Conservation (phyloP, 2,797 vertebrate species). For the Halcyon smyrnensis region DNA sequence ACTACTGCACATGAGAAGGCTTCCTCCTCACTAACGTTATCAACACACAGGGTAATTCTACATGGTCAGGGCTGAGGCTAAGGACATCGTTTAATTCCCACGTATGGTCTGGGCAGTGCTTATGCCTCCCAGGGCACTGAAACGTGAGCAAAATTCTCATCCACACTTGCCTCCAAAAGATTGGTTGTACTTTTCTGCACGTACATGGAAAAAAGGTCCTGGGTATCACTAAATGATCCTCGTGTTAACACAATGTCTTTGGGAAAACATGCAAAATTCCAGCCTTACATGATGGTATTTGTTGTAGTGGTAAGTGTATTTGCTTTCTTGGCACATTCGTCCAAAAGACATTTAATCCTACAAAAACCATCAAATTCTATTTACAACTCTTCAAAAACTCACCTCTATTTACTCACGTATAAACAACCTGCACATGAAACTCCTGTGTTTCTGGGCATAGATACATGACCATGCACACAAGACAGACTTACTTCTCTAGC, state of each 20-base stretch:
- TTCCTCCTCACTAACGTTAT: not conserved
- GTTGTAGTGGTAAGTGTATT: not conserved
- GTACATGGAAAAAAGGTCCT: not conserved
- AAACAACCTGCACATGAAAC: not conserved
- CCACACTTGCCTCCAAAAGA: not conserved
- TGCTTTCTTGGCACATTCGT: not conserved
- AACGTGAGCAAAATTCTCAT: not conserved
- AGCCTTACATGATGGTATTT: not conserved
- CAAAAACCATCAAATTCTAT: not conserved
- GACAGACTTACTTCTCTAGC: not conserved
- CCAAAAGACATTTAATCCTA: not conserved
- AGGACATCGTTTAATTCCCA: not conserved
- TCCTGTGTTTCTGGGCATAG: not conserved
- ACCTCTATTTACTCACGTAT: not conserved
- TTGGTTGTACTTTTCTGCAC: not conserved
- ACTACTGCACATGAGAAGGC: not conserved
- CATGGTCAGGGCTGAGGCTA: not conserved
- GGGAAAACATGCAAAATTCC: not conserved
- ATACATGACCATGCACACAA: not conserved
- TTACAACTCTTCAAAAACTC: not conserved
- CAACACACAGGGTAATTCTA: not conserved
- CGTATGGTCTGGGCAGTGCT: not conserved
- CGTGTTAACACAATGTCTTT: not conserved
- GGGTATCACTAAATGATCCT: not conserved
- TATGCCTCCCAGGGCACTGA: not conserved